Conservation (phyloP, 2,113 vertebrate genomes). For the Dasyprocta punctata region DNA sequence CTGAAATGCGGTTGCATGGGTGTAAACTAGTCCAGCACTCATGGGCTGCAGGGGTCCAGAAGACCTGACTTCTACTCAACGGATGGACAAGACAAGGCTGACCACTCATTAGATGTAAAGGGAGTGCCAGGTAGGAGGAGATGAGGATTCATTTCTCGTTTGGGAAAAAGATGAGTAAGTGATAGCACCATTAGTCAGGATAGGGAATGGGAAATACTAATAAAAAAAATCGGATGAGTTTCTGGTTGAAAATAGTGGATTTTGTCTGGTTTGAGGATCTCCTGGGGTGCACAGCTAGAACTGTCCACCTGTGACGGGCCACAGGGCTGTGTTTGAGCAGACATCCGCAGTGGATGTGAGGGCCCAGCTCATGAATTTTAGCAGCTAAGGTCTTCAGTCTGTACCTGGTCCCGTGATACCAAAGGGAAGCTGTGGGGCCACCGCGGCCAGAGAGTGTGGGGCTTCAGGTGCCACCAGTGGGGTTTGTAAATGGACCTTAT, state of each 20-base stretch:
- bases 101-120: not conserved
- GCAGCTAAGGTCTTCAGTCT: not conserved
- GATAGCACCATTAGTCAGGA: not conserved
- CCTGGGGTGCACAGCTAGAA: not conserved
- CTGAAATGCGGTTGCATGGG: not conserved
- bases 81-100: not conserved
- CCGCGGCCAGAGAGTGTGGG: not conserved
- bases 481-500: not conserved
- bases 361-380: not conserved
- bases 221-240: not conserved
- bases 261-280: not conserved
- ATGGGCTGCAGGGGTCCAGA: not conserved
- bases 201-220: not conserved
- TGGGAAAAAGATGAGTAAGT: not conserved
- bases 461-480: not conserved
- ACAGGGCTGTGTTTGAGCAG: not conserved
- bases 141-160: not conserved
- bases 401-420: rapidly evolving
- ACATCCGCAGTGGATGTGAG: too few relatives aligned
- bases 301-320: not conserved
- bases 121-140: not conserved
- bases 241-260: not conserved
- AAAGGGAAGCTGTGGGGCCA: too few relatives aligned
- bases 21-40: rapidly evolving
- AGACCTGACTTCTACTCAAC: not conserved